Evolutionary conservation across 2,888 invertebrate species (phyloP), one percentile per base, ranked within the genome.

Genomic region (Anthrax anthrax): DNA sequence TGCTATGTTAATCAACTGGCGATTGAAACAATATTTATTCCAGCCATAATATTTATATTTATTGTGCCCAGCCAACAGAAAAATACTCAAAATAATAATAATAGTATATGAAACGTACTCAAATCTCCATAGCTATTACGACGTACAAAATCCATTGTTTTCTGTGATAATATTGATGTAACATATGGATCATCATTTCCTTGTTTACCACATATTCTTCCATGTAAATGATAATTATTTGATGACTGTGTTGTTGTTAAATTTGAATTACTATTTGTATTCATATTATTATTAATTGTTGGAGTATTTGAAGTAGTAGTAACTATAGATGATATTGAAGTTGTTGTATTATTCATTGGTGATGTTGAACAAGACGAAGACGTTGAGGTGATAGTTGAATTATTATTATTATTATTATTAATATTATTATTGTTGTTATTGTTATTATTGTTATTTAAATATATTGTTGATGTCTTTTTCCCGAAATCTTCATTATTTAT

Each of bases 71-170:
- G n/a, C n/a, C n/a, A n/a, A 45, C 3, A 36, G 40, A 39, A 43
- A 17, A 19, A 44, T 44, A 36, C 37, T 38, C 42, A 42, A 16
- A 46, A 48, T 18, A 27, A 39, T 34, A 45, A 38, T 23, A 18
- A 18, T 34, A 19, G 12, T 10, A 29, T 29, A 29, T 9, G 12
- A 29, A 52, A 76, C 78, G 72, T 69, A 79, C 80, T 79, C 52
- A 82, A 73, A 64, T 84, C 84, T 18, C 80, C 80, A 56, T 81
- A 82, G 69, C 82, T 84, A 70, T 81, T 83, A 48, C 84, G 69
- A 45, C 82, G 65, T 36, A 79, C 78, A 64, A 80, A 81, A 54
- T 84, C 84, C 55, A 83, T 77, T 47, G 72, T 71, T 58, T 73
- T 73, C 42, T 57, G 50, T 27, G 50, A 44, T 39, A 53, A 34